Conservation (phyloP, 2,888 invertebrate species). For the Oxystoma pomonae region DNA sequence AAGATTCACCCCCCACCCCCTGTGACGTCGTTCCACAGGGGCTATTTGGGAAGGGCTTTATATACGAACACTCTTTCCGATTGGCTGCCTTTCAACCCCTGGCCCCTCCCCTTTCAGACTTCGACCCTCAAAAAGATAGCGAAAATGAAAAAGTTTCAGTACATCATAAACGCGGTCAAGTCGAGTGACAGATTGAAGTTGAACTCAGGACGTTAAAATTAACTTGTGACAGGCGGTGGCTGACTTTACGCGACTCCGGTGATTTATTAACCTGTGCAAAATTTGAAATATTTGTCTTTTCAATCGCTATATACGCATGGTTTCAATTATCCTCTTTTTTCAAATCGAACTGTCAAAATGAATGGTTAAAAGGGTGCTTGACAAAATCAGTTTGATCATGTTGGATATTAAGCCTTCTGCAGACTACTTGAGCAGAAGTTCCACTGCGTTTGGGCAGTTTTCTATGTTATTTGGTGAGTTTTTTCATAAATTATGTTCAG, state of each 20-base stretch:
- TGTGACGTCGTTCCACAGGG: neutral
- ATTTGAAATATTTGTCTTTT: no score
- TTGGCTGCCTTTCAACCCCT: slow-evolving; percentile 41
- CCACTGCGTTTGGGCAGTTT: slow-evolving; percentile 83
- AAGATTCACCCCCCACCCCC: slow-evolving; percentile 13
- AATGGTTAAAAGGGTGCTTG: neutral
- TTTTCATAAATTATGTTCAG: slow-evolving; percentile 5
- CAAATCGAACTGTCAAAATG: neutral
- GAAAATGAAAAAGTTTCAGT: slow-evolving; percentile 46
- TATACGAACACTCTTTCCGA: slow-evolving; percentile 28
- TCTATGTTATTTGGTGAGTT: slow-evolving; percentile 88
- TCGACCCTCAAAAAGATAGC: slow-evolving; percentile 29
- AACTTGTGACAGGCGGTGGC: neutral
- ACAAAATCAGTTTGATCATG: slow-evolving; percentile 52
- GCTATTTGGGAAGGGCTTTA: neutral
- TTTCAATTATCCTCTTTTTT: no score
- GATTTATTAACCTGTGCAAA: neutral
- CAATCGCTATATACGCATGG: no score
- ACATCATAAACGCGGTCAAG: slow-evolving; percentile 45
- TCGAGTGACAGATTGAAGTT: slow-evolving; percentile 12
- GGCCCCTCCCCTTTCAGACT: slow-evolving; percentile 35
- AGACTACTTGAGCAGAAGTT: slow-evolving; percentile 87
- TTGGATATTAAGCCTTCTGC: slow-evolving; percentile 90
- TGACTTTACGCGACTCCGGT: neutral
- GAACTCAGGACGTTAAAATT: neutral